Base-by-base conservation (phyloP, 2,797 vertebrate species). In the Clarias pachynema region DNA sequence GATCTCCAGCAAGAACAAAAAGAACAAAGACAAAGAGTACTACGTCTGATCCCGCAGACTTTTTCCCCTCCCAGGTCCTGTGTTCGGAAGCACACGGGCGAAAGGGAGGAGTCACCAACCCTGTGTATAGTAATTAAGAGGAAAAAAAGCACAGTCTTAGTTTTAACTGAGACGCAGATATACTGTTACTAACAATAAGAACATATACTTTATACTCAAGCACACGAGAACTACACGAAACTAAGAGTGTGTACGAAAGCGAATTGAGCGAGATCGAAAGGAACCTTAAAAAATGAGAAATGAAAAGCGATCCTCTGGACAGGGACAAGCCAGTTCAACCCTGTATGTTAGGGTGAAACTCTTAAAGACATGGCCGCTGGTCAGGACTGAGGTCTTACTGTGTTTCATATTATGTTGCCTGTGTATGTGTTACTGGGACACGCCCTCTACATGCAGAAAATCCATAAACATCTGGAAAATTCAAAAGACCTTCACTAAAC, bases 21-120 rank as follows among this genome's bases (percentile, higher is more conserved):
- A 99, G 95, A 99, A 99, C 96, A 99, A 99, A 96, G 98, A 99
- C 96, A 99, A 99, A 94, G 98, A 99, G 94, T 99, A 99, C 94
- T 99, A 99, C 88, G 98, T 99, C 96, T 99, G 98, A 99, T 90
- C 84, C 75, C 79, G 87, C 87, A 85, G 81, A 83, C 84, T 44
- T 62, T 62, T 62, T 34, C 56, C 70, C 80, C 82, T 82, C 81
- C 72, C 80, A 68, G 81, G 66, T 83, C 77, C 87, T 83, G 80
- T 83, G 82, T 85, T 86, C 77, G 29, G 87, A 88, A 57, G 85
- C 89, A 86, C 85, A 59, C 73, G 72, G n/a, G 34, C 70, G 40
- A 87, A 81, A 73, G 89, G 87, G 87, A 82, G 86, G 88, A 84
- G 82, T 84, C 69, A 65, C 86, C 81, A 65, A 83, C 86, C 60